A percentile compares a stretch with the other conserved stretches of the same genome.
Conservation (phyloP, 2,888 invertebrate species). For the Acleris sparsana region DNA sequence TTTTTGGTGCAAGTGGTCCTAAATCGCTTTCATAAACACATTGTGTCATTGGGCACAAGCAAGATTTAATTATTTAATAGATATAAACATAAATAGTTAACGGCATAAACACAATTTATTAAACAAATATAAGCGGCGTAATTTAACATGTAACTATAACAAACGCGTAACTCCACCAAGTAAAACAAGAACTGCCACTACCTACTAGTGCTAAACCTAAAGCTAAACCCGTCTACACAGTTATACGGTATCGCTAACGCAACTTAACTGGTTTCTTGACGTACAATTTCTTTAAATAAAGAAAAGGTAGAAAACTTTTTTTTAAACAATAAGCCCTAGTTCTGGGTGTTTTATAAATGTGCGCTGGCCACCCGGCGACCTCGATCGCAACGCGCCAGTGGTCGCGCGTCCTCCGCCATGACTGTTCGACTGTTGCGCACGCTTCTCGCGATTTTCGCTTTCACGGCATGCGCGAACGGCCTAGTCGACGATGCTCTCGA, state of each 20-base stretch:
- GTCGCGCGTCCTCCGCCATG: slow-evolving; percentile 69
- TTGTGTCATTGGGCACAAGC: too few species aligned
- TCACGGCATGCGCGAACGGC: slow-evolving; percentile 61
- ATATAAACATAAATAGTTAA: too few species aligned
- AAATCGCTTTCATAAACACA: too few species aligned
- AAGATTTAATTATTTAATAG: too few species aligned
- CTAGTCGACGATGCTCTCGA: slow-evolving; percentile 85
- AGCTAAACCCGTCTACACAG: slow-evolving; percentile 42
- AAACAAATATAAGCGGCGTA: background rate
- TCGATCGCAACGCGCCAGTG: slow-evolving; percentile 60
- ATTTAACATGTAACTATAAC: background rate
- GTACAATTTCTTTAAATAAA: background rate
- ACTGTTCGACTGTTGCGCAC: slow-evolving; percentile 59
- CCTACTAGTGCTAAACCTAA: slow-evolving; percentile 35
- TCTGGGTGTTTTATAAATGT: background rate
- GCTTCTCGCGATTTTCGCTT: slow-evolving; percentile 56
- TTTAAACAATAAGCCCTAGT: background rate
- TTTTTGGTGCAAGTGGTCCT: too few species aligned
- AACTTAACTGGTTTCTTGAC: slow-evolving; percentile 6
- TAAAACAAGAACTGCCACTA: slow-evolving; percentile 1
- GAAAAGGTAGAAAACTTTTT: background rate
- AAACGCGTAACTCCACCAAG: background rate
- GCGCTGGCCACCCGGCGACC: slow-evolving; percentile 62
- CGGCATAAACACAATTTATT: background rate
- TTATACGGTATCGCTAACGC: slow-evolving; percentile 37